Base-by-base conservation (phyloP, 2,888 invertebrate genomes). In the Drosophila quinaria region DNA sequence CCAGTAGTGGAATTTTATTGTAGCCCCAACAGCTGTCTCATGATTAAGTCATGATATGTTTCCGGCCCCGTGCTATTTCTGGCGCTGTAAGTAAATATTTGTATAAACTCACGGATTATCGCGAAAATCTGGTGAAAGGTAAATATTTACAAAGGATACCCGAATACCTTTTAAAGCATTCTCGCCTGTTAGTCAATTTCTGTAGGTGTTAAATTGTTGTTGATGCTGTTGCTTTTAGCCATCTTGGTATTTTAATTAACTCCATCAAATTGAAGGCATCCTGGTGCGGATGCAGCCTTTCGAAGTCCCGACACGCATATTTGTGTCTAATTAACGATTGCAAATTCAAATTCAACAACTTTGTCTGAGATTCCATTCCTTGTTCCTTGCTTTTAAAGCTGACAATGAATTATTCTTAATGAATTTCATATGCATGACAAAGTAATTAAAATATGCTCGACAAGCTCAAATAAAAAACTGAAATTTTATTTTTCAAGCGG, bases 11-110 rank as follows among this genome's bases (percentile, higher is more conserved):
- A 8, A 9, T 41, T 37, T 55, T 63, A n/a, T 49, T 46, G 58
- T 37, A 61, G 25, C 60, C 33, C 47, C 13, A 54, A 35, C 78
- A 73, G 71, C 56, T 74, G 55, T 55, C 76, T 86, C 64, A 87
- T 89, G 69, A 84, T 81, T 78, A 78, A 84, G 66, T 78, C 81
- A 89, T 72, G 59, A 71, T 62, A 58, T 33, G 33, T 39, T 39
- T 37, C 22, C 25, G 0, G 17, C 11, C 1, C 11, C 47, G n/a
- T 22, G 59, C 58, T 68, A 35, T 63, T 51, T 73, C 58, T 50
- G 44, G 31, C 31, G 52, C 25, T 31, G 8, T 11, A 42, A 29
- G 65, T 66, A 62, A 79, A 79, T 70, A 75, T 79, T 79, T 70
- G 62, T 17, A 4, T 31, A 52, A 56, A 51, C 49, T 69, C 33